A percentile compares a stretch with the other conserved stretches of the same genome.
Conservation (phyloP, 2,113 vertebrate genomes). For the Pterocles gutturalis region DNA sequence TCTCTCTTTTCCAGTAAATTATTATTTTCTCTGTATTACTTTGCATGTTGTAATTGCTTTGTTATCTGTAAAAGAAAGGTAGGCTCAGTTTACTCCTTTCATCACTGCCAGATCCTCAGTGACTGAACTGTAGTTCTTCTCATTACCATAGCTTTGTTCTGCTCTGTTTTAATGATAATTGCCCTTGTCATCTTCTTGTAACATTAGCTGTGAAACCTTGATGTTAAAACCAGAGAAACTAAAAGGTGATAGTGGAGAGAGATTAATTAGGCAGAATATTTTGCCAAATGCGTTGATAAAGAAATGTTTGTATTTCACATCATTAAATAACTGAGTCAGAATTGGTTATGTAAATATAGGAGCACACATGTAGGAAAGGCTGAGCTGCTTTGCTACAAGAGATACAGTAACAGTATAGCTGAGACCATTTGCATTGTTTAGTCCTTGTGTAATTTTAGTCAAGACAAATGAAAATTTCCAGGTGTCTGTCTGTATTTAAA, state of each 20-base stretch:
- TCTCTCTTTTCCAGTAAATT: slow-evolving; percentile 68
- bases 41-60: slow-evolving; percentile 77
- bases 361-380: slow-evolving; percentile 3
- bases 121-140: slow-evolving; percentile 52
- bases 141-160: slow-evolving; percentile 78
- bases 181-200: slow-evolving; percentile 73
- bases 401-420: neutral
- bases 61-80: slow-evolving; percentile 72
- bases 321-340: slow-evolving; percentile 62
- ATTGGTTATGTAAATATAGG: slow-evolving; percentile 30
- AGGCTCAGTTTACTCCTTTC: slow-evolving; percentile 67
- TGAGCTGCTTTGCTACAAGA: neutral
- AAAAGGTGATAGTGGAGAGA: slow-evolving; percentile 22
- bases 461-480: neutral
- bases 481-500: neutral
- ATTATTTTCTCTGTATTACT: slow-evolving; percentile 73
- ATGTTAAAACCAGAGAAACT: slow-evolving; percentile 36
- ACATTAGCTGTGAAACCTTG: slow-evolving; percentile 60
- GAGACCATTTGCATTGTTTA: neutral
- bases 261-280: slow-evolving; percentile 74
- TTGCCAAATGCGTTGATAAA: slow-evolving; percentile 72
- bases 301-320: slow-evolving; percentile 69
- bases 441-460: neutral
- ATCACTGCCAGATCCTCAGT: slow-evolving; percentile 50
- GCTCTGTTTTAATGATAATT: slow-evolving; percentile 75